These are phyloP conservation scores for Anguilla megastoma DNA, from an alignment of 2,797 vertebrate genomes.

Conservation along the genomic window DNA sequence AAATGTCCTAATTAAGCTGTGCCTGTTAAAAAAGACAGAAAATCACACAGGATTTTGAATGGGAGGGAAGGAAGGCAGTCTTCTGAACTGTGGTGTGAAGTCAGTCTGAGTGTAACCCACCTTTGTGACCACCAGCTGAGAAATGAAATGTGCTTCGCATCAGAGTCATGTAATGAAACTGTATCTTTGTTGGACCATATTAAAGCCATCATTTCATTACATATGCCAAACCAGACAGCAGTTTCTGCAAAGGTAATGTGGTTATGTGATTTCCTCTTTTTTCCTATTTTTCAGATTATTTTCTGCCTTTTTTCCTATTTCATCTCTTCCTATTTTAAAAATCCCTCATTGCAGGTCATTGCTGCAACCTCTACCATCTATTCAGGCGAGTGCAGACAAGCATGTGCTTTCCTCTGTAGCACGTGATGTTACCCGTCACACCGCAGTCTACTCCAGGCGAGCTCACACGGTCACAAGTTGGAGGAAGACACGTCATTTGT, in stretches of 20 bases:
- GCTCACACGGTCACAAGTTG: no score
- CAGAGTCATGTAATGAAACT: slow-evolving; percentile 8
- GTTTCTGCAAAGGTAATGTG: no score
- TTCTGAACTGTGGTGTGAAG: not conserved
- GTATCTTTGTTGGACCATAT: not conserved
- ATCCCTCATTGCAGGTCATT: no score
- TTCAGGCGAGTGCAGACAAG: no score
- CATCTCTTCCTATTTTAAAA: no score
- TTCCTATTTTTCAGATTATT: no score
- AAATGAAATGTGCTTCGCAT: not conserved
- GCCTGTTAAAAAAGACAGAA: slow-evolving; percentile 49
- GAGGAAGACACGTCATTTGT: no score
- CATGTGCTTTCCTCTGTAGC: no score
- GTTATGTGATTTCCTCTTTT: no score
- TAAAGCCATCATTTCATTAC: slow-evolving; percentile 5
- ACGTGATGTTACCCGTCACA: no score
- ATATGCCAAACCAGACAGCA: not conserved
- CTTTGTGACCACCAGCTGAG: not conserved
- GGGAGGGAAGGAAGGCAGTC: not conserved
- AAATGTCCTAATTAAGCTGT: slow-evolving; percentile 47
- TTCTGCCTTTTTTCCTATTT: slow-evolving; percentile 23
- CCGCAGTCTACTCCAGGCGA: no score
- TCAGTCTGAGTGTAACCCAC: not conserved
- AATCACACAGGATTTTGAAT: slow-evolving; percentile 50
- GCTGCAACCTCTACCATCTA: no score